Conservation (phyloP, 2,113 vertebrate genomes). For the Scomber colias region DNA sequence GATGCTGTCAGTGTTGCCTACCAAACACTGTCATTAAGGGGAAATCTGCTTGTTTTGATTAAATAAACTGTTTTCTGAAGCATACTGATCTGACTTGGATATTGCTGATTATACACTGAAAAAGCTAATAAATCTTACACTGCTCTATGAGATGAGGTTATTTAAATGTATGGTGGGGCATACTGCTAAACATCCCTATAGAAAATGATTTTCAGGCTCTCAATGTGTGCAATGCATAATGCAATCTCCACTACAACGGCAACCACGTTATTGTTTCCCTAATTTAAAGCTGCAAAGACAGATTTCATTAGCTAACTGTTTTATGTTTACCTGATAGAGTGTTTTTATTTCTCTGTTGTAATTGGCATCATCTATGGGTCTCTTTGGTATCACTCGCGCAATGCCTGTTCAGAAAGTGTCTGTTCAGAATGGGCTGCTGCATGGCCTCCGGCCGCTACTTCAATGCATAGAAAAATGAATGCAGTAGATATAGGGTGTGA, state of each 20-base stretch:
- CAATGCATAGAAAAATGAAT: too few relatives aligned
- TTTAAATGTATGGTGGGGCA: slow-evolving; percentile 71
- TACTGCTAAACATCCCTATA: slow-evolving; percentile 54
- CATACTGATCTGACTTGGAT: slow-evolving; percentile 56
- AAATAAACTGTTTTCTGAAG: slow-evolving; percentile 69
- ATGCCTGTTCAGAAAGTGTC: too few relatives aligned
- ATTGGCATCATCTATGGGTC: slow-evolving; percentile 29
- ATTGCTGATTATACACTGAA: slow-evolving; percentile 65
- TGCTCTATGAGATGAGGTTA: slow-evolving; percentile 58
- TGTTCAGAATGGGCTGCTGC: too few relatives aligned
- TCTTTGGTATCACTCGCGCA: slow-evolving; percentile 16
- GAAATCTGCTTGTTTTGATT: slow-evolving; percentile 67
- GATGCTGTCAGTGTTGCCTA: slow-evolving; percentile 43
- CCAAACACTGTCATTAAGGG: slow-evolving; percentile 41
- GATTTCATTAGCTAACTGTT: slow-evolving; percentile 15
- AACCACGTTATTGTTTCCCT: slow-evolving; percentile 42
- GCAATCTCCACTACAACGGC: slow-evolving; percentile 37
- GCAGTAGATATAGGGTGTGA: too few relatives aligned
- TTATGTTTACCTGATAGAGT: slow-evolving; percentile 22
- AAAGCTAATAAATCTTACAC: slow-evolving; percentile 67
- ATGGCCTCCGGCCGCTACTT: too few relatives aligned
- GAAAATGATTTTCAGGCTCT: slow-evolving; percentile 53
- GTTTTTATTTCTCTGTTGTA: slow-evolving; percentile 30
- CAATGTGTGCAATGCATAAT: slow-evolving; percentile 34
- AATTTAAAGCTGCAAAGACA: slow-evolving; percentile 45